Evolutionary conservation across 2,888 invertebrate species (phyloP).

Genomic region (Creontiades dilutus): DNA sequence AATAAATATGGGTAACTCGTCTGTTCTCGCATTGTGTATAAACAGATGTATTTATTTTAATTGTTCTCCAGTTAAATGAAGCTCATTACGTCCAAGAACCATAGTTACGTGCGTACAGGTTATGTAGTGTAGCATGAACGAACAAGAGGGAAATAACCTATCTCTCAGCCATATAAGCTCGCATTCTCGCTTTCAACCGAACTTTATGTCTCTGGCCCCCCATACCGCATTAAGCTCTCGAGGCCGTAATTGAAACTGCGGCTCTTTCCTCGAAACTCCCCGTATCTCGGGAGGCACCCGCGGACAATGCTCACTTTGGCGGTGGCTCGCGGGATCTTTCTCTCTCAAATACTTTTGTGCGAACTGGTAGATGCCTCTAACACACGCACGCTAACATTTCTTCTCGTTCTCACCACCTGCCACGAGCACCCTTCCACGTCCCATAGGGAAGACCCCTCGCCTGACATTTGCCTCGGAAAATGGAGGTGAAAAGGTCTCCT

Average conservation of each 20-base stretch:
- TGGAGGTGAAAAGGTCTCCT: conserved; percentile 48
- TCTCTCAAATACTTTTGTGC: neutral
- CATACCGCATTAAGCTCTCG: neutral
- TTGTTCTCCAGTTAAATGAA: too few species aligned
- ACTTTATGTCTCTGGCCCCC: neutral
- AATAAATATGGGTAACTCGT: too few species aligned
- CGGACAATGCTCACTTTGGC: conserved; percentile 6
- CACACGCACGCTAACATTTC: conserved; percentile 13
- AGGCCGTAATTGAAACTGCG: neutral
- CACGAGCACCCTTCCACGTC: neutral
- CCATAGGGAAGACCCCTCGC: neutral
- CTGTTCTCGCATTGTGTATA: too few species aligned
- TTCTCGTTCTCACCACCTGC: neutral
- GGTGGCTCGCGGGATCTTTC: conserved; percentile 25
- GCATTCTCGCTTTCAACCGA: conserved; percentile 8
- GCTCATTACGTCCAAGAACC: too few species aligned
- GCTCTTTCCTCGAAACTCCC: neutral
- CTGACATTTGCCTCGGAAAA: conserved; percentile 56
- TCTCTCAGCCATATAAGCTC: neutral
- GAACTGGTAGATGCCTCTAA: neutral
- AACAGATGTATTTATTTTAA: conserved; percentile 36
- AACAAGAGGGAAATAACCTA: neutral
- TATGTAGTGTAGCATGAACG: neutral
- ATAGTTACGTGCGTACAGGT: neutral
- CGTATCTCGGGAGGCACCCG: conserved; percentile 5